These are phyloP conservation scores for Cyphomyrus plagiostoma DNA, from an alignment of 2,113 vertebrate genomes.

Conservation along the genomic window DNA sequence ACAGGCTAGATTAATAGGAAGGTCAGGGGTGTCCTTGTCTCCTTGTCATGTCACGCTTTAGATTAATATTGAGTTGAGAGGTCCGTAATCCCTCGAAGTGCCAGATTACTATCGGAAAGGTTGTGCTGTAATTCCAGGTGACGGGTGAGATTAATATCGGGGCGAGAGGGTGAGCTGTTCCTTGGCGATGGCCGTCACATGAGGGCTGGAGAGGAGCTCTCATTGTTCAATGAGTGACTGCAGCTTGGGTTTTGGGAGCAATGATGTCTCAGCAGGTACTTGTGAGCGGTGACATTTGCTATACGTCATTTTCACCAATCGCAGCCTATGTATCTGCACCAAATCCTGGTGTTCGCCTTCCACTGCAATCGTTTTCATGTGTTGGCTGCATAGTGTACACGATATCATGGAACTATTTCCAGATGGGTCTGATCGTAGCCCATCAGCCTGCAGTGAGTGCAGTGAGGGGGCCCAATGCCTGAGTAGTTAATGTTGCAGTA, in stretches of 20 bases:
- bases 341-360: background rate
- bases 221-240: background rate
- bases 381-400: background rate
- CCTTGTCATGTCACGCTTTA: background rate
- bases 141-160: background rate
- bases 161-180: background rate
- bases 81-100: constrained; percentile 10
- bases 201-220: background rate
- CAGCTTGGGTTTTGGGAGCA: background rate
- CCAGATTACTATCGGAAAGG: constrained; percentile 4
- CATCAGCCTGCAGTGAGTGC: background rate
- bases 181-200: background rate
- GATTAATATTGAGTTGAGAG: constrained; percentile 3
- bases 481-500: background rate
- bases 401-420: background rate
- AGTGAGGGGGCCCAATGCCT: background rate
- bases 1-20: constrained; percentile 12
- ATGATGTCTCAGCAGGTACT: background rate
- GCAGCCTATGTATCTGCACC: background rate
- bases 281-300: background rate
- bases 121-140: background rate
- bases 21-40: background rate
- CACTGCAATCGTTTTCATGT: background rate
- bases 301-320: background rate
- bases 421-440: background rate